phyloP scores from a whole-genome alignment of 2,113 vertebrate genomes.

The Xerus inauris region DNA sequence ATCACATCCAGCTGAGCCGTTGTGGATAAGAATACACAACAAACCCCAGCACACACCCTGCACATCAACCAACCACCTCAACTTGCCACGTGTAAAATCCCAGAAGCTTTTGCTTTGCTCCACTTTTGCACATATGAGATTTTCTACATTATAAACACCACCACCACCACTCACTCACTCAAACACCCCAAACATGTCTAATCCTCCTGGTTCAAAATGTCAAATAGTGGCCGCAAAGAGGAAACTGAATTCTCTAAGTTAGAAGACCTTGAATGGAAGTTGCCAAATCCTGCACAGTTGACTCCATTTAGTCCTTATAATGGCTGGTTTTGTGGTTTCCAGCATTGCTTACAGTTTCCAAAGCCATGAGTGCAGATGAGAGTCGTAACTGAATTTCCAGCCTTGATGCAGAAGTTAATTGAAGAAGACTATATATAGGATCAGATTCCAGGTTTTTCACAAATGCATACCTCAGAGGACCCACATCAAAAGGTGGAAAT shows the following conservation, averaged over 20 bases:
- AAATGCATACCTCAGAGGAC: not conserved
- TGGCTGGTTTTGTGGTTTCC: not conserved
- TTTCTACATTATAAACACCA: not conserved
- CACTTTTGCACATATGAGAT: not conserved
- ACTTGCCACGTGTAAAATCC: not conserved
- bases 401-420: not conserved
- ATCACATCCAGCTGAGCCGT: not conserved
- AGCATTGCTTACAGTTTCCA: not conserved
- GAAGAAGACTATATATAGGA: not conserved
- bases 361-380: not conserved
- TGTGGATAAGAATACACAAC: not conserved
- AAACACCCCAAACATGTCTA: not conserved
- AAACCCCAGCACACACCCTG: not conserved
- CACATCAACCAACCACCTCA: not conserved
- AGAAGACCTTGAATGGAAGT: not conserved
- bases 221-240: rapidly evolving
- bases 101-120: not conserved
- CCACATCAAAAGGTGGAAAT: not conserved
- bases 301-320: not conserved
- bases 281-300: not conserved
- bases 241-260: not conserved
- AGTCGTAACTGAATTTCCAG: not conserved
- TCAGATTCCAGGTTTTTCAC: not conserved
- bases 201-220: not conserved
- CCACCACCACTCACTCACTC: not conserved